Base-by-base conservation (phyloP, 2,113 vertebrate species). In the Pelecanoides urinatrix region DNA sequence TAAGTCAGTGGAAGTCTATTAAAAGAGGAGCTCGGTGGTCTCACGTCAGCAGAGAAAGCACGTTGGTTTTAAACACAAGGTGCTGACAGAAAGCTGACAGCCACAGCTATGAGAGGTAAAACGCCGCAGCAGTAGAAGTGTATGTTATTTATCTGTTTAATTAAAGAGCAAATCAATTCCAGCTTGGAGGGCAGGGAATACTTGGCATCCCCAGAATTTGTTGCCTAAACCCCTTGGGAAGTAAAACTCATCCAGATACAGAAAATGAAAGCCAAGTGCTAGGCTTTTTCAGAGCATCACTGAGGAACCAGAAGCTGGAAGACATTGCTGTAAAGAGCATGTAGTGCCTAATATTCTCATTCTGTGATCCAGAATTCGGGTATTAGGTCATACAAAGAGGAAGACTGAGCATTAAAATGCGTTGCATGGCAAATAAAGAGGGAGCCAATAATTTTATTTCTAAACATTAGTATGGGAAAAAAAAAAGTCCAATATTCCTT, bases 121-220 rank as follows among this genome's bases (percentile, higher is more conserved):
- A 91, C 2, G 6, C 27, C 40, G 1, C 71, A 87, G 85, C 36
- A 16, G 85, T 92, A 68, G 78, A 92, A 47, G 62, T 40, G 63
- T 10, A 1, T 23, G 67, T 87, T 95, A 86, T 92, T 94, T 97
- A 91, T 88, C 82, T 92, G 82, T 86, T 96, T 91, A 90, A 95
- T 95, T 97, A 96, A 92, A 85, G 71, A 93, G 55, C 9, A 10
- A 93, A 92, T 93, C 86, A 90, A 94, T 88, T 94, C 90, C 85
- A 77, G 45, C 62, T 74, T 80, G 86, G 79, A 91, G 75, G 72
- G 38, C 30, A 58, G 50, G 32, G 49, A 90, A 80, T 58, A 84
- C 70, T 86, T 97, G 82, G 87, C 80, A 91, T 68, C 42, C 53
- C 71, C 30, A 34, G 67, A 82, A 92, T 80, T 47, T 75, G 71